phyloP scores from a whole-genome alignment of 2,113 vertebrate genomes.

The Pedetes capensis region DNA sequence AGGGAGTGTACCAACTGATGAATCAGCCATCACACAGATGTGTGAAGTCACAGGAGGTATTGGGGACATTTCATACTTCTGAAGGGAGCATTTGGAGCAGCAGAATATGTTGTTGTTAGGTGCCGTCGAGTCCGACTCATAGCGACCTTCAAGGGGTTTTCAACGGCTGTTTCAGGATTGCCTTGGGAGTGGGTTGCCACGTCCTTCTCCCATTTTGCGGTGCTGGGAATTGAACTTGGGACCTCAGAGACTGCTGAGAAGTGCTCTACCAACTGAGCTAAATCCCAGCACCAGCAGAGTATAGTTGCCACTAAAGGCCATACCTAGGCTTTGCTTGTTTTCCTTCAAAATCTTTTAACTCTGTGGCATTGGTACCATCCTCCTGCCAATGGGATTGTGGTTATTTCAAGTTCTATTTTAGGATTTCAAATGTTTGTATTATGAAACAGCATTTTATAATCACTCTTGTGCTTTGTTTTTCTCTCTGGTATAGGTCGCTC shows the following conservation, averaged over 20 bases:
- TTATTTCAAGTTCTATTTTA: constrained; percentile 16
- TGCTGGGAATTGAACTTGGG: no score
- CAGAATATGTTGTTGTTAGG: no score
- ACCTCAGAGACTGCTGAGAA: no score
- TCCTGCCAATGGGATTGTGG: background rate
- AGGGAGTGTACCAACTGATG: constrained; percentile 96
- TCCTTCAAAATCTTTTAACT: background rate
- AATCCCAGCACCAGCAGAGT: no score
- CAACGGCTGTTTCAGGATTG: no score
- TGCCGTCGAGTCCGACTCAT: no score
- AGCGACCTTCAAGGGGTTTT: no score
- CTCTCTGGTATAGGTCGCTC: constrained; percentile 83
- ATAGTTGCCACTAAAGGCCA: background rate
- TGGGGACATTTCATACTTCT: background rate
- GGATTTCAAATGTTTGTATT: constrained; percentile 31
- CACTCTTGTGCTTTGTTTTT: constrained; percentile 19
- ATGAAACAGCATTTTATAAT: constrained; percentile 19
- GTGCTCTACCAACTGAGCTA: no score
- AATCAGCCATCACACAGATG: constrained; percentile 98
- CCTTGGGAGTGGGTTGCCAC: no score
- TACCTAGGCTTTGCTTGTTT: background rate
- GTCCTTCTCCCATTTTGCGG: no score
- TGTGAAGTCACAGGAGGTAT: constrained; percentile 99
- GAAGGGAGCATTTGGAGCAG: background rate
- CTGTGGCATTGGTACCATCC: background rate